Conservation (phyloP, 2,888 invertebrate genomes). For the Laothoe populi region DNA sequence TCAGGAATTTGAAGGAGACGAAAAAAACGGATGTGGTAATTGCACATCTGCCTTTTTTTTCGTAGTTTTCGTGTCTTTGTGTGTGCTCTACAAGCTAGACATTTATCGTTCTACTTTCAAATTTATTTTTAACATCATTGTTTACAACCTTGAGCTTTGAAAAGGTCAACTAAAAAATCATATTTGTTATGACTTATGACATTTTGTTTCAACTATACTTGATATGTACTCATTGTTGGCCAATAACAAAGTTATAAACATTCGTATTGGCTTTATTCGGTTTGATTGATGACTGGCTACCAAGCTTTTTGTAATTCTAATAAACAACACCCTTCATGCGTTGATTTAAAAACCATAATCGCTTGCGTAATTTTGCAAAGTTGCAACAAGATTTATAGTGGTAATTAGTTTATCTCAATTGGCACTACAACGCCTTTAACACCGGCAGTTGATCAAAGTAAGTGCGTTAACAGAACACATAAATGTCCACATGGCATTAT, state of each 20-base stretch:
- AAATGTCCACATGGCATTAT: conserved; percentile 19
- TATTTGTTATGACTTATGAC: conserved; percentile 7
- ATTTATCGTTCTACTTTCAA: neutral
- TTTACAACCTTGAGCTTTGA: neutral
- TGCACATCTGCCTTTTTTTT: too few relatives aligned
- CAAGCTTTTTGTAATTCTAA: conserved; percentile 6
- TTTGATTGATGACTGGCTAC: conserved; percentile 23
- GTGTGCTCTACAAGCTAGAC: neutral
- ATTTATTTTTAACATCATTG: conserved; percentile 1
- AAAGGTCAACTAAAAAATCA: conserved; percentile 9
- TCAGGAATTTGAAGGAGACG: too few relatives aligned
- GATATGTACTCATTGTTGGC: neutral
- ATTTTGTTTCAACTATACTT: neutral
- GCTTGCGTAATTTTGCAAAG: conserved; percentile 11
- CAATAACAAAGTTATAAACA: conserved; percentile 8
- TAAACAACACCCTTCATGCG: conserved; percentile 6
- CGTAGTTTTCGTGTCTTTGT: neutral
- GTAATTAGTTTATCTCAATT: conserved; percentile 16
- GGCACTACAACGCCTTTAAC: conserved; percentile 7
- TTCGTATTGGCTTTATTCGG: conserved; percentile 10
- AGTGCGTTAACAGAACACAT: conserved; percentile 7
- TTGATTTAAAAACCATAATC: conserved; percentile 19
- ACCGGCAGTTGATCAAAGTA: conserved; percentile 14
- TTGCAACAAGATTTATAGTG: conserved; percentile 18
- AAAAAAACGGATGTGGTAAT: too few relatives aligned